phyloP scores from a whole-genome alignment of 2,888 invertebrate genomes.

The Dynastes tityus region DNA sequence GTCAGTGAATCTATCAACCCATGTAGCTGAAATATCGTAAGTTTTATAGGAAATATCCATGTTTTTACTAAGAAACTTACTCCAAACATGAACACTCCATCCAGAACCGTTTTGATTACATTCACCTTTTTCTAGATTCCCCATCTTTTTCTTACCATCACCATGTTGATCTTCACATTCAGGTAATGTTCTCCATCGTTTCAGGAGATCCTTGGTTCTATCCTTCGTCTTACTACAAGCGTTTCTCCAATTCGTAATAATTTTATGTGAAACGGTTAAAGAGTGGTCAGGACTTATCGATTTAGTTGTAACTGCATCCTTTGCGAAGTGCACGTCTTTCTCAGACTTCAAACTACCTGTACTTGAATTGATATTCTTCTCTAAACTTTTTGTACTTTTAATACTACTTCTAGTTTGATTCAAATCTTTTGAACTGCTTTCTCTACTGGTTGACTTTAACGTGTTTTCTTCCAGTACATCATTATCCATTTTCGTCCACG shows the following conservation, averaged over 20 bases:
- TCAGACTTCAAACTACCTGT: constrained; percentile 67
- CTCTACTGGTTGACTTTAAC: constrained; percentile 63
- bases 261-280: constrained; percentile 79
- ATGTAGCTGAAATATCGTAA: constrained; percentile 75
- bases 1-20: constrained; percentile 83
- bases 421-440: constrained; percentile 64
- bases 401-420: constrained; percentile 66
- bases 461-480: constrained; percentile 61
- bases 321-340: constrained; percentile 67
- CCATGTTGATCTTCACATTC: constrained; percentile 71
- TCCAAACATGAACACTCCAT: constrained; percentile 87
- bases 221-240: constrained; percentile 85
- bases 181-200: constrained; percentile 80
- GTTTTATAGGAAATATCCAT: constrained; percentile 35
- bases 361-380: constrained; percentile 63
- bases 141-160: constrained; percentile 68
- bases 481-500: constrained; percentile 61
- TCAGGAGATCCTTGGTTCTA: constrained; percentile 81
- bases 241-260: constrained; percentile 83
- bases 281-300: constrained; percentile 66
- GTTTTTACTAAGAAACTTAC: constrained; percentile 70
- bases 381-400: constrained; percentile 67
- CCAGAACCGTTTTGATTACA: constrained; percentile 73
- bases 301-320: constrained; percentile 61
- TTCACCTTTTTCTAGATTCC: constrained; percentile 66